Evolutionary conservation across 2,113 vertebrate genomes (phyloP).

Genomic region (Gymnogyps californianus): DNA sequence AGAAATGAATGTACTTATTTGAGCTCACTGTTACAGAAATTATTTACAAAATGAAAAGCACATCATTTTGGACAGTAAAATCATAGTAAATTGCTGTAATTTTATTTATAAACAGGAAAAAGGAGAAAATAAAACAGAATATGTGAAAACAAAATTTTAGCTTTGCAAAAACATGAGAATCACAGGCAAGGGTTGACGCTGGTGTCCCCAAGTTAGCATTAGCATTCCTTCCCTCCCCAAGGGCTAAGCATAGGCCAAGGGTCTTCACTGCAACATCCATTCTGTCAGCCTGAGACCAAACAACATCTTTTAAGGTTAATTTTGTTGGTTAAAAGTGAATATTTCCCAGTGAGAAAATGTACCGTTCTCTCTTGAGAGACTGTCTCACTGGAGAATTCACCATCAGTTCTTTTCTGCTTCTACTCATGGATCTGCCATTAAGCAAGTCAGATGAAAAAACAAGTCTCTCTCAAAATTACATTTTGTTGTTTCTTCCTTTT

Average conservation of each 20-base stretch:
- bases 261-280: constrained; percentile 3
- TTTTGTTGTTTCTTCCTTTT: background rate
- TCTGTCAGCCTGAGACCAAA: constrained; percentile 19
- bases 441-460: background rate
- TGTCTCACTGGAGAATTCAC: background rate
- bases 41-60: background rate
- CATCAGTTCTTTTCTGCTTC: background rate
- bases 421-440: background rate
- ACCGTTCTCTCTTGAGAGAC: background rate
- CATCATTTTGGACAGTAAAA: background rate
- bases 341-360: constrained; percentile 12
- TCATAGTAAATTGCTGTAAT: background rate
- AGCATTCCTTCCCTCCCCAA: constrained; percentile 9
- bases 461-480: background rate
- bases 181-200: background rate
- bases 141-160: background rate
- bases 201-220: background rate
- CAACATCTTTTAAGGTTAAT: constrained; percentile 18
- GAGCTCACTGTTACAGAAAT: background rate
- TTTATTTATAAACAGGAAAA: constrained; percentile 13
- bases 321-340: background rate
- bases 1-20: background rate
- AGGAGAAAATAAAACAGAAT: background rate
- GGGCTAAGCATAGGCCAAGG: background rate
- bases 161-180: background rate